Evolutionary conservation across 2,888 invertebrate genomes (phyloP), one percentile per base, ranked within the genome.

Genomic region (Phrixothrix hirtus): DNA sequence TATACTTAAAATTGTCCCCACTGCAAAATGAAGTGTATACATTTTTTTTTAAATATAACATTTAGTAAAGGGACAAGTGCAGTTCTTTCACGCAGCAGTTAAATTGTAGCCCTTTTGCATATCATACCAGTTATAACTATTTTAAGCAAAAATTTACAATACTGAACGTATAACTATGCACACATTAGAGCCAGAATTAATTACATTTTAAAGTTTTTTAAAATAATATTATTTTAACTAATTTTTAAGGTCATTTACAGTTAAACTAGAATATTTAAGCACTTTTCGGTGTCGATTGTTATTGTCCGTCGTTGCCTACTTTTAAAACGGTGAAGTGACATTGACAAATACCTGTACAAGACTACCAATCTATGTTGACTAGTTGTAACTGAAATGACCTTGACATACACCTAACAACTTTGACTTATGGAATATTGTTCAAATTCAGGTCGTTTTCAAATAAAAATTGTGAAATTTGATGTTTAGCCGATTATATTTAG

Each of bases 131-230:
- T 6, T 11, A 11, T 34, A 29, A 34, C 10, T 15, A 4, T 14
- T 38, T 37, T 46, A 44, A 45, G 45, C 45, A 17, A 26, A 45
- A 45, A 37, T 38, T 38, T 38, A 38, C 38, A 38, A 14, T 37
- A 25, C 12, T 11, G 14, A 38, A 42, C 37, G 37, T 32, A 29
- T 44, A 38, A 38, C 46, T 52, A 52, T 46, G 46, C 52, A 52
- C 46, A 52, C 51, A 52, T 46, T 52, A 52, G 41, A 46, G 46
- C 52, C 46, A 52, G 42, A 42, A 50, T 25, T 48, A 10, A 29
- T 11, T 25, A 15, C n/a, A 16, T 34, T 7, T 14, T 17, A 6
- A 11, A 13, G 11, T 4, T 17, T 15, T 15, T 15, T 26, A 7
- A 31, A 36, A 17, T 30, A 25, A 29, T 12, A 13, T 43, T 9